Evolutionary conservation across 2,113 vertebrate genomes (phyloP).

Genomic region (Pollimyrus isidori): DNA sequence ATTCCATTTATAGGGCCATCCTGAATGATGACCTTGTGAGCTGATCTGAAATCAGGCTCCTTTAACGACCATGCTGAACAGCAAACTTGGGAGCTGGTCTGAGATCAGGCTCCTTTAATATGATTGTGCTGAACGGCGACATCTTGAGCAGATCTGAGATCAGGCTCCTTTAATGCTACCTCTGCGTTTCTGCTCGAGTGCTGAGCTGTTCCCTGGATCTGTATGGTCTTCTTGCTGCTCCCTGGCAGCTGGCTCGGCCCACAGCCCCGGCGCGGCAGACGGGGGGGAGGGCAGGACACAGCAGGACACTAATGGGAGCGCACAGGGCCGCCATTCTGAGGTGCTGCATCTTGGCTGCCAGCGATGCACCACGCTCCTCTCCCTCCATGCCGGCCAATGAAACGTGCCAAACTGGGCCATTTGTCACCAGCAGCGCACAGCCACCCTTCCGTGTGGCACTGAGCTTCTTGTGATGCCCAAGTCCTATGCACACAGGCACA

Average conservation of each 20-base stretch:
- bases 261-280: not conserved
- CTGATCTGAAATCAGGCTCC: not conserved
- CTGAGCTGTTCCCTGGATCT: not conserved
- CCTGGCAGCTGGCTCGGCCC: not conserved
- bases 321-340: not conserved
- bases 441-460: not conserved
- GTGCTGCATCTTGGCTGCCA: not conserved
- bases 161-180: not conserved
- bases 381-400: constrained; percentile 6
- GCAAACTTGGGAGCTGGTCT: not conserved
- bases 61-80: not conserved
- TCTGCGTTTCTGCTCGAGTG: not conserved
- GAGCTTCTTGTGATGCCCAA: not conserved
- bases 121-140: not conserved
- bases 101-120: not conserved
- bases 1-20: not conserved
- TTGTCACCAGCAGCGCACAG: constrained; percentile 13
- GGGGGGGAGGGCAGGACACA: constrained; percentile 7
- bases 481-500: not conserved
- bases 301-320: constrained; percentile 4
- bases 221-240: not conserved
- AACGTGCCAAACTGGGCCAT: constrained; percentile 11
- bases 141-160: not conserved
- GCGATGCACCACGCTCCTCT: not conserved
- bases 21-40: not conserved